These are phyloP conservation scores for Haliclystus octoradiatus DNA, from an alignment of 30 jellyfish, hydroid and myxozoan species.

Conservation along the genomic window DNA sequence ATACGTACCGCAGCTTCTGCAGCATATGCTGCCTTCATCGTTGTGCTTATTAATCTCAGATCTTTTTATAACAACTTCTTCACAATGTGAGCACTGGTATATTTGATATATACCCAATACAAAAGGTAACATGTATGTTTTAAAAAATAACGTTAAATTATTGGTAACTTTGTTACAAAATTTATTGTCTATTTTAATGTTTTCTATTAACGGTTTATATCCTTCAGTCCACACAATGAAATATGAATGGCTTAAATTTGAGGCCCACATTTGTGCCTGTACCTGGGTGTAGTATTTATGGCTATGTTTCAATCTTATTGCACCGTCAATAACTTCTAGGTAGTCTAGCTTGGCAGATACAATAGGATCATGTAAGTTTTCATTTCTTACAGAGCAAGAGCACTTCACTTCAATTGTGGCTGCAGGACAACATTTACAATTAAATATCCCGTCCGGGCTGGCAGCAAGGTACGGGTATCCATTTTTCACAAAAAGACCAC, in stretches of 20 bases:
- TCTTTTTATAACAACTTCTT: too few species aligned
- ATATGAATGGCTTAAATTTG: slow-evolving; percentile 4
- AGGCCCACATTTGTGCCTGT: slow-evolving; percentile 8
- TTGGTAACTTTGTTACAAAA: slow-evolving; percentile 15
- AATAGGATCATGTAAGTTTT: too few species aligned
- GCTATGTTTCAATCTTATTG: too few species aligned
- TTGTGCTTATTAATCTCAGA: slow-evolving; percentile 9
- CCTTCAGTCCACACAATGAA: slow-evolving; percentile 26
- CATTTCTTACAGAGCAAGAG: too few species aligned
- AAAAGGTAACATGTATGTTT: slow-evolving; percentile 21
- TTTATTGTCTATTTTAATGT: slow-evolving; percentile 6
- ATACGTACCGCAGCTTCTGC: neutral
- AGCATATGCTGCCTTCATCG: slow-evolving; percentile 4
- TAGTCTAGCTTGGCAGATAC: too few species aligned
- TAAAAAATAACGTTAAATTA: slow-evolving; percentile 18
- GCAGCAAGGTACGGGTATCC: too few species aligned
- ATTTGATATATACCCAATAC: slow-evolving; percentile 27
- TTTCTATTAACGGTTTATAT: slow-evolving; percentile 10
- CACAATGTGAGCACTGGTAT: slow-evolving; percentile 44
- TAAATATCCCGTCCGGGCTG: too few species aligned
- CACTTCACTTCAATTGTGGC: too few species aligned
- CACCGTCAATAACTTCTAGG: too few species aligned
- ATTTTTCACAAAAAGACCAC: too few species aligned
- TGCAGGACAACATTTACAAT: too few species aligned
- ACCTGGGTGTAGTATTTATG: slow-evolving; percentile 46